Evolutionary conservation across 2,113 vertebrate genomes (phyloP), one percentile per base, ranked within the genome.

Genomic region (Desmodus rotundus): DNA sequence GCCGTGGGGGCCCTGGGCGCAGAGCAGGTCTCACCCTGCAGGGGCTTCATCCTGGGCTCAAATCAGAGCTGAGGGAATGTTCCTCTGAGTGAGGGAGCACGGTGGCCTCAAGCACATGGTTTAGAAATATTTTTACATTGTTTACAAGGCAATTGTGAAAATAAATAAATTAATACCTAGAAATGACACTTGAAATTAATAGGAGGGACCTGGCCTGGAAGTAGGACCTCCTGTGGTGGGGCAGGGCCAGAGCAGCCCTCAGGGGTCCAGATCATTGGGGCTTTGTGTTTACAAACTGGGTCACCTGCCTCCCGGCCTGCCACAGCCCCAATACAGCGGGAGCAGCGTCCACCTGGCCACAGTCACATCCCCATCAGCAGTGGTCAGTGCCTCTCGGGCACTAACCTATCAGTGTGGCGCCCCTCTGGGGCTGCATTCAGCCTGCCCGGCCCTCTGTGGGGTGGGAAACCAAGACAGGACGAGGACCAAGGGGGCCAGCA

Each of bases 261-360:
- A n/a, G 36, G 47, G 33, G 14, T 67, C 65, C 43, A 15, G 24
- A 15, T 26, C 45, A 15, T 13, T 52, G n/a, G 17, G 20, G 43
- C 36, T 80, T 17, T 28, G 2, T 17, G 17, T 78, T 70, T n/a
- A 14, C 63, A 20, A 12, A 5, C 52, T 45, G 33, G n/a, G 28
- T 70, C 26, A 33, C 50, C 73, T 1, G 10, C 38, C 68, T 68
- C 58, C 38, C 4, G 1, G 50, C 72, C 67, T 2, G 28, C 78
- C 54, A 17, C 24, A 58, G 61, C 38, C 50, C 41, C 3, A 3
- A 20, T 24, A 22, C 11, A 4, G 2, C 0, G 0, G n/a, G 50
- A n/a, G 63, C 10, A 0, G 36, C 5, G 43, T n/a, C 74, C 3
- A 0, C 4, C 2, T 52, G 26, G 3, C 20, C 78, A 7, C 17